These are phyloP conservation scores for Varanus salvator DNA, from an alignment of 2,113 vertebrate genomes.

Conservation along the genomic window DNA sequence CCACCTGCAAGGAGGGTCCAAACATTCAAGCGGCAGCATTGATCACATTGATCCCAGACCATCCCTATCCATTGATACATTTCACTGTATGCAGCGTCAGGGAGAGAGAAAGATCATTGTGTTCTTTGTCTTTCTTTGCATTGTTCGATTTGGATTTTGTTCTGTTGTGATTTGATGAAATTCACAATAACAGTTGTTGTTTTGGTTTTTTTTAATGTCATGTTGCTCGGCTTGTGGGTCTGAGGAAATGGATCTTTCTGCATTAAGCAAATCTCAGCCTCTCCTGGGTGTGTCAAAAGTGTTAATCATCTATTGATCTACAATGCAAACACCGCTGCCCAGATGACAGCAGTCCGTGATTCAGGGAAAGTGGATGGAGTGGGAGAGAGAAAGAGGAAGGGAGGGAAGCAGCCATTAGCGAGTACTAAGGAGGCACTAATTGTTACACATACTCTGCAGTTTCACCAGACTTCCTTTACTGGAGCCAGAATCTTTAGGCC, in stretches of 20 bases:
- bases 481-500: constrained; percentile 10
- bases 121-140: neutral
- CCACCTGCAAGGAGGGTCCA: too few species aligned
- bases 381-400: neutral
- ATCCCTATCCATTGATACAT: too few species aligned
- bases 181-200: too few species aligned
- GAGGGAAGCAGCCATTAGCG: constrained; percentile 14
- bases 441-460: neutral
- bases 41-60: too few species aligned
- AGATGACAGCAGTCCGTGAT: constrained; percentile 19
- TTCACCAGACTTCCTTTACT: constrained; percentile 16
- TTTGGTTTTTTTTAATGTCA: neutral
- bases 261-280: neutral
- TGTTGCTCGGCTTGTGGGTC: too few species aligned
- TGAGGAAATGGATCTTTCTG: constrained; percentile 15
- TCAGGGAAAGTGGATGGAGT: constrained; percentile 13
- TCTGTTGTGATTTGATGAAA: too few species aligned
- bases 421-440: constrained; percentile 18
- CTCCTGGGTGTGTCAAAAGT: constrained; percentile 1
- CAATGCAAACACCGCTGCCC: constrained; percentile 21
- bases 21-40: too few species aligned
- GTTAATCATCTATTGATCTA: constrained; percentile 35
- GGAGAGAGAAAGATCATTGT: too few species aligned
- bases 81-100: too few species aligned
- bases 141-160: neutral